Evolutionary conservation across 2,888 invertebrate genomes (phyloP), one percentile per base, ranked within the genome.

Genomic region (Rhagonycha lutea): DNA sequence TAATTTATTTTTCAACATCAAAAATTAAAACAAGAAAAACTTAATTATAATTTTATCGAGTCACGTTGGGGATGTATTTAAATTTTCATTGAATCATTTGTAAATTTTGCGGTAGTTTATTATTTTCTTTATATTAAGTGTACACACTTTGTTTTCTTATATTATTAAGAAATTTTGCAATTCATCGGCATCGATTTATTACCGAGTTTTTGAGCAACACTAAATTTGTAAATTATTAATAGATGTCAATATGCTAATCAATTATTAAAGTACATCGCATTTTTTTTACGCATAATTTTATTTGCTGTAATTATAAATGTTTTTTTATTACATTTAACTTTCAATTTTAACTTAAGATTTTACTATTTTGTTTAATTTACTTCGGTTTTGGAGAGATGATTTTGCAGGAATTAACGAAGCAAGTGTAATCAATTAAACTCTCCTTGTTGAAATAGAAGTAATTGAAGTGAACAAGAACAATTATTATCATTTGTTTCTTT

Each of bases 361-460:
- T 47, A 47, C 47, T n/a, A 47, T 47, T 47, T 47, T 47, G 47
- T 47, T 47, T 47, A 47, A 47, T 47, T 47, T 47, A n/a, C 47
- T 47, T 47, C 7, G 47, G 47, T 47, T 47, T 47, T 47, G n/a
- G 47, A 47, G 47, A 47, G 47, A 47, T 47, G 47, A 47, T 47
- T 47, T 73, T 73, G 69, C 76, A 28, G 61, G 68, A 68, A 62
- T 61, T 73, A 68, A 29, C 67, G 70, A 68, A 73, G 70, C 76
- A 73, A 23, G 73, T 73, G 73, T 73, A 73, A 76, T 76, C 76
- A 76, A 76, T 76, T 76, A 76, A 76, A 70, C 69, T 65, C 26
- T 71, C 72, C 47, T 70, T 67, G 67, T 47, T 67, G 74, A 70
- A 74, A 70, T 61, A 61, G 74, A 70, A 74, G 70, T 70, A 74